Conservation (phyloP, 35 echinoderm and acorn worm species). For the Diadema setosum region DNA sequence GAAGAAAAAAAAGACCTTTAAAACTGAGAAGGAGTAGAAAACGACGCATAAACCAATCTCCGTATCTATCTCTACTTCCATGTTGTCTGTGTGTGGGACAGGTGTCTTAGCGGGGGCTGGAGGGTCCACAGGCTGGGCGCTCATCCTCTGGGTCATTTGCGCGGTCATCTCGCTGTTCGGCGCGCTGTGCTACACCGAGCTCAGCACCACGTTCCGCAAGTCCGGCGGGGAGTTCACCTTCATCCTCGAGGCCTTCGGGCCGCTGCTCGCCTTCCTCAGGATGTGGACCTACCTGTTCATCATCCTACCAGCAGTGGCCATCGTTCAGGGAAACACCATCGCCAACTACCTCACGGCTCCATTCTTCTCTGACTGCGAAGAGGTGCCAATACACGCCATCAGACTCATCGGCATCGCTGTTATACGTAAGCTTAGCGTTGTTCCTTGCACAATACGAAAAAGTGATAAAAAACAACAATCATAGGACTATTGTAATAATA, state of each 20-base stretch:
- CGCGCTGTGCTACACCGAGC: slow-evolving; percentile 75
- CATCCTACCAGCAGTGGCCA: not conserved
- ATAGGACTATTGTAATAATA: too few species aligned
- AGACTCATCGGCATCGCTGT: slow-evolving; percentile 14
- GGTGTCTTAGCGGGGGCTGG: not conserved
- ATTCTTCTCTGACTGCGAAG: slow-evolving; percentile 31
- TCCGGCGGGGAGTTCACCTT: slow-evolving; percentile 83
- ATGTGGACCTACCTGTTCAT: slow-evolving; percentile 37
- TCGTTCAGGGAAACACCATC: slow-evolving; percentile 35
- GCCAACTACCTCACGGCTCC: slow-evolving; percentile 38
- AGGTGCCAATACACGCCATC: not conserved
- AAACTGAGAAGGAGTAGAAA: too few species aligned
- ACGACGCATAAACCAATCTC: too few species aligned
- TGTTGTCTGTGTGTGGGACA: too few species aligned
- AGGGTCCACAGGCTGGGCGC: slow-evolving; percentile 71
- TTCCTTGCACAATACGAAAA: too few species aligned
- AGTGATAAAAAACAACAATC: too few species aligned
- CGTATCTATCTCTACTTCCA: too few species aligned
- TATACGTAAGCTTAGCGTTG: slow-evolving; percentile 34
- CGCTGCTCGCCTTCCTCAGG: slow-evolving; percentile 29
- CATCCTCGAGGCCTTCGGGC: slow-evolving; percentile 79
- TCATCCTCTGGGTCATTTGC: slow-evolving; percentile 61
- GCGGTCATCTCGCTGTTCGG: slow-evolving; percentile 66
- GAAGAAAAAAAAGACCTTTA: too few species aligned
- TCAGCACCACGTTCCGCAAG: slow-evolving; percentile 65